Evolutionary conservation across 2,888 invertebrate genomes (phyloP).

Genomic region (Parnassius orleans): DNA sequence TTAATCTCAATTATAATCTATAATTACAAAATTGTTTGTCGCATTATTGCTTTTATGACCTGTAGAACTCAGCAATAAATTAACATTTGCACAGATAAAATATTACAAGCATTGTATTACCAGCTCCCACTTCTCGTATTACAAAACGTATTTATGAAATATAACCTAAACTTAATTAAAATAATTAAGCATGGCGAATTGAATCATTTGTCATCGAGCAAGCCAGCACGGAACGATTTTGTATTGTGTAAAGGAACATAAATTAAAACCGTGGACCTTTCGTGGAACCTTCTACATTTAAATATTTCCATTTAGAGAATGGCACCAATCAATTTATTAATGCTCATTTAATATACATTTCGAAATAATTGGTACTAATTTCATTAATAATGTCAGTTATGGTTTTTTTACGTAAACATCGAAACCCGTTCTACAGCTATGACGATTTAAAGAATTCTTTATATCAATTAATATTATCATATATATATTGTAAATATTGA

Average conservation of each 20-base stretch:
- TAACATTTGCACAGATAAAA: not conserved
- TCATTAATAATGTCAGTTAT: slow-evolving; percentile 5
- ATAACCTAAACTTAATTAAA: slow-evolving; percentile 48
- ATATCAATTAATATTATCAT: too few species aligned
- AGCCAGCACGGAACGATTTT: slow-evolving; percentile 37
- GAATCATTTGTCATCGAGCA: slow-evolving; percentile 70
- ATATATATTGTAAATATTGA: too few species aligned
- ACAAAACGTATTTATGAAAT: slow-evolving; percentile 8
- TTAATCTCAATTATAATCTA: too few species aligned
- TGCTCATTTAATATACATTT: slow-evolving; percentile 38
- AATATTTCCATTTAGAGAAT: slow-evolving; percentile 42
- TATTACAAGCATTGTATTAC: too few species aligned
- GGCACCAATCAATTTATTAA: slow-evolving; percentile 49
- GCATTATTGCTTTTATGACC: too few species aligned
- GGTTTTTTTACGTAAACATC: not conserved
- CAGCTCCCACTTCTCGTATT: too few species aligned
- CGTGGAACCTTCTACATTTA: slow-evolving; percentile 50
- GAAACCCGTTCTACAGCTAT: not conserved
- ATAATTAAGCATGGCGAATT: slow-evolving; percentile 70
- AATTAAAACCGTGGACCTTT: slow-evolving; percentile 57
- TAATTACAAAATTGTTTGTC: too few species aligned
- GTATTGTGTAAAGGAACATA: slow-evolving; percentile 54
- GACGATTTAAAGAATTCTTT: not conserved
- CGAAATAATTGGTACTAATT: slow-evolving; percentile 20
- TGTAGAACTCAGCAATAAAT: not conserved